A percentile compares a stretch with the other conserved stretches of the same genome.
Conservation (phyloP, 2,888 invertebrate species). For the Phaonia tiefii region DNA sequence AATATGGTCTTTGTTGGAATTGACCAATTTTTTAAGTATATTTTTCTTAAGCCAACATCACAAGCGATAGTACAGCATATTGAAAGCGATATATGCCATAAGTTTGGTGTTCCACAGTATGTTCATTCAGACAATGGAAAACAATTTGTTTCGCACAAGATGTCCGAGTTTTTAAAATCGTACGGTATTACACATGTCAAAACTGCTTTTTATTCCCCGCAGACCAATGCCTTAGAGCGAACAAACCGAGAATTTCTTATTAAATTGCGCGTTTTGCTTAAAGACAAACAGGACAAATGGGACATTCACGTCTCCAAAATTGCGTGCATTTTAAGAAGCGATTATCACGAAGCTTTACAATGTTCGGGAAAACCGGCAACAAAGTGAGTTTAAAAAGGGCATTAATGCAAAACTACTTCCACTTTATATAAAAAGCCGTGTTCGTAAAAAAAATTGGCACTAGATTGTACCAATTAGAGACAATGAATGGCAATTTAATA, state of each 20-base stretch:
- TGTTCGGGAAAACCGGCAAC: neutral
- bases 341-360: too few species aligned
- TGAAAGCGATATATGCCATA: constrained; percentile 62
- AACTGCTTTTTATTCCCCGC: constrained; percentile 71
- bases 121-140: constrained; percentile 68
- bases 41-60: constrained; percentile 39
- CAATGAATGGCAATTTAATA: too few species aligned
- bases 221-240: neutral
- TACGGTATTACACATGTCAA: constrained; percentile 63
- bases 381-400: neutral
- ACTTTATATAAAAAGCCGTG: neutral
- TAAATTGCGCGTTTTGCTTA: neutral
- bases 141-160: constrained; percentile 65
- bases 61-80: constrained; percentile 37
- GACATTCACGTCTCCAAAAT: constrained; percentile 33
- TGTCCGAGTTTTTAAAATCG: constrained; percentile 49
- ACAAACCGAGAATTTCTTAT: neutral
- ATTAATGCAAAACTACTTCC: neutral
- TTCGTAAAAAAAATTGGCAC: too few species aligned
- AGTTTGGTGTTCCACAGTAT: constrained; percentile 68
- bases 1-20: constrained; percentile 31
- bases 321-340: neutral
- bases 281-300: constrained; percentile 33
- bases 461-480: too few species aligned
- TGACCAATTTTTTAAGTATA: constrained; percentile 48